A percentile compares a stretch with the other conserved stretches of the same genome.
Conservation (phyloP, 2,888 invertebrate species). For the Agrypnus murinus region DNA sequence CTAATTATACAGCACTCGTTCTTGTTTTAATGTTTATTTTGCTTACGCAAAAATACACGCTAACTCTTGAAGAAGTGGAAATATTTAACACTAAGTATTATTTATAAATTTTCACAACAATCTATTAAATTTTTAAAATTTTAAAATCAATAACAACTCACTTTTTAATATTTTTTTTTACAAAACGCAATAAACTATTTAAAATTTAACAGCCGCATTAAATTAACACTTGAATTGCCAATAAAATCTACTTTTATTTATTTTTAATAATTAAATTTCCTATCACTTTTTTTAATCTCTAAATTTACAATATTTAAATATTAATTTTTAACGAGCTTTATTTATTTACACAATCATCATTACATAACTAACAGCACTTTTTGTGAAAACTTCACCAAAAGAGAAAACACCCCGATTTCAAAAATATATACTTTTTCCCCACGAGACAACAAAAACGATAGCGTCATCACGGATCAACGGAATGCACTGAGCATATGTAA, state of each 20-base stretch:
- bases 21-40: constrained; percentile 28
- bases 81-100: too few species aligned
- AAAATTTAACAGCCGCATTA: constrained; percentile 3
- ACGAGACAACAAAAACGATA: constrained; percentile 20
- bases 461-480: constrained; percentile 46
- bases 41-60: constrained; percentile 8
- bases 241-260: neutral
- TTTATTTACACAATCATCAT: too few species aligned
- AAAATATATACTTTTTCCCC: constrained; percentile 4
- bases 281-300: constrained; percentile 17
- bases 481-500: constrained; percentile 55
- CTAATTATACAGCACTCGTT: constrained; percentile 14
- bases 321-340: too few species aligned
- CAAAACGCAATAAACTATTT: constrained; percentile 6
- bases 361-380: too few species aligned
- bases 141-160: neutral
- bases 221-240: neutral
- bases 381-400: too few species aligned
- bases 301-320: neutral
- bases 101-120: constrained; percentile 24
- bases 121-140: neutral
- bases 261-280: constrained; percentile 10
- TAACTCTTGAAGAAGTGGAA: constrained; percentile 18
- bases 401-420: neutral
- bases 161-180: neutral